Conservation (phyloP, 92 coral and sea anemone species). For the Parazoanthus atlanticus region DNA sequence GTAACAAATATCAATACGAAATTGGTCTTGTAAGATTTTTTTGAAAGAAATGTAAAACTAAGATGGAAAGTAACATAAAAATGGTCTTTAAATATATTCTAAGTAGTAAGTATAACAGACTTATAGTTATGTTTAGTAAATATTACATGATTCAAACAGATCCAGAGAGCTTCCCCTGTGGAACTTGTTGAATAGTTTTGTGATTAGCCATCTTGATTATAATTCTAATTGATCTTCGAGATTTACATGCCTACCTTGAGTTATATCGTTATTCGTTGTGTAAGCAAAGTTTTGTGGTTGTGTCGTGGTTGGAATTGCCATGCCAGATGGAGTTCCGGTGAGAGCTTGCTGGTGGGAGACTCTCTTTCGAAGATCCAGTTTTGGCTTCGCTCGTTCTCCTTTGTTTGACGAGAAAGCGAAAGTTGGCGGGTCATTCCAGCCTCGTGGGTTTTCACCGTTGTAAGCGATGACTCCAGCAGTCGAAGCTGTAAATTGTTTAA, state of each 20-base stretch:
- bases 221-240: too few species aligned
- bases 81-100: too few species aligned
- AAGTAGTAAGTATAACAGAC: too few species aligned
- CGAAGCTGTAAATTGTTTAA: conserved; percentile 58
- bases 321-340: conserved; percentile 75
- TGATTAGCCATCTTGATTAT: too few species aligned
- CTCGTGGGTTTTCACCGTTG: conserved; percentile 96
- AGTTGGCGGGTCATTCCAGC: conserved; percentile 99
- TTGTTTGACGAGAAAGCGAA: conserved; percentile 78
- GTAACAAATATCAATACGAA: too few species aligned
- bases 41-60: too few species aligned
- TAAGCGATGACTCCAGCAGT: conserved; percentile 85
- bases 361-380: conserved; percentile 93
- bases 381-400: conserved; percentile 74
- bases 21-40: too few species aligned
- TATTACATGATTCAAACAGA: too few species aligned
- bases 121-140: too few species aligned
- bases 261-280: conserved; percentile 37
- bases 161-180: too few species aligned
- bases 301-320: conserved; percentile 52
- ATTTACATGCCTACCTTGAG: conserved; percentile 58
- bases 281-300: conserved; percentile 44
- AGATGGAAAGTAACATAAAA: too few species aligned
- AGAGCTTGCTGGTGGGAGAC: conserved; percentile 98
- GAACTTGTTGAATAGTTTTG: too few species aligned